A percentile compares a stretch with the other conserved stretches of the same genome.
Conservation (phyloP, 1,140 invertebrate species). For the Hypothenemus hampei region DNA sequence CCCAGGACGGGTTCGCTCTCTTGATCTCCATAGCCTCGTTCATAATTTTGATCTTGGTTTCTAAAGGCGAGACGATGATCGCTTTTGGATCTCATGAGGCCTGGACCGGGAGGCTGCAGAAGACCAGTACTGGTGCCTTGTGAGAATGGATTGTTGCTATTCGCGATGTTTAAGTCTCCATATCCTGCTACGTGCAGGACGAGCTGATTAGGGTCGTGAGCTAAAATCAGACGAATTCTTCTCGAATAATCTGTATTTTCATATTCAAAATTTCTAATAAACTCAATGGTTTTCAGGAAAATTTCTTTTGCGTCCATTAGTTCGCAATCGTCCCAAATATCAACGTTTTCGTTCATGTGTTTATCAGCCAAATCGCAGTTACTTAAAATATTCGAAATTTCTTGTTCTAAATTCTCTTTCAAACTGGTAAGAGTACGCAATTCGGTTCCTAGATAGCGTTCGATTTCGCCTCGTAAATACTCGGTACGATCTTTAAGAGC, state of each 20-base stretch:
- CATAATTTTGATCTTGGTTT: slow-evolving; percentile 71
- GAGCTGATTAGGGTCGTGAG: slow-evolving; percentile 84
- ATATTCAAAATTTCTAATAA: slow-evolving; percentile 88
- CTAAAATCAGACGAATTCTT: slow-evolving; percentile 77
- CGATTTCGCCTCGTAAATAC: slow-evolving; percentile 80
- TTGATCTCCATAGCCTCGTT: slow-evolving; percentile 37
- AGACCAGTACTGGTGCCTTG: slow-evolving; percentile 42
- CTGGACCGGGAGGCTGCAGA: slow-evolving; percentile 54
- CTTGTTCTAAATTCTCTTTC: slow-evolving; percentile 89
- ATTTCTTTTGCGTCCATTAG: slow-evolving; percentile 92
- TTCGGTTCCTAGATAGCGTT: slow-evolving; percentile 80
- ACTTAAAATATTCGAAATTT: slow-evolving; percentile 87
- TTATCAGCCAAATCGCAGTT: slow-evolving; percentile 97
- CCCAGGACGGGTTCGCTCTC: slow-evolving; percentile 59
- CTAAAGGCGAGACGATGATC: slow-evolving; percentile 87
- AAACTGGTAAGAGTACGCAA: slow-evolving; percentile 73
- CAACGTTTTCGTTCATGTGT: slow-evolving; percentile 79
- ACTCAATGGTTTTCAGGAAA: slow-evolving; percentile 89
- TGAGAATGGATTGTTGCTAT: slow-evolving; percentile 49
- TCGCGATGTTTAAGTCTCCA: slow-evolving; percentile 78
- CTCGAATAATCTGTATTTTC: slow-evolving; percentile 84
- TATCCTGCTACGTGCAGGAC: slow-evolving; percentile 79
- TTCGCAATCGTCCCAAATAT: slow-evolving; percentile 83
- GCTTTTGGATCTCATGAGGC: slow-evolving; percentile 87
- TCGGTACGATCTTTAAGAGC: slow-evolving; percentile 89